Percentiles rank a stretch among this genome's conserved stretches.
Conservation (phyloP, 1,140 invertebrate genomes). For the Anoplolepis gracilipes region DNA sequence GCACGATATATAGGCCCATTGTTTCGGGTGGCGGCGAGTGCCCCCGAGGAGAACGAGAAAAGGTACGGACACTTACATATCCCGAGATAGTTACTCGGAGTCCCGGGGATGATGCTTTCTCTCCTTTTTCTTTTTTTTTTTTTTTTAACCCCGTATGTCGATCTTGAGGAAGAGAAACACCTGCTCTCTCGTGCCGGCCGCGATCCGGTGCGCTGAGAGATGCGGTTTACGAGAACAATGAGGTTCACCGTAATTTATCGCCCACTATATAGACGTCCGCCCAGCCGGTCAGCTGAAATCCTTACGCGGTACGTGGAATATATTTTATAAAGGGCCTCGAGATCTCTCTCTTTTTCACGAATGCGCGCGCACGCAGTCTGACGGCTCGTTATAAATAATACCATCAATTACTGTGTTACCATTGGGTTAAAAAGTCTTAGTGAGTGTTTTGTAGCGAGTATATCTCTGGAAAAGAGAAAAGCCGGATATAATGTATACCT, state of each 20-base stretch:
- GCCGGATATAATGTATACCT: background rate
- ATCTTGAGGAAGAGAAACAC: slow-evolving; percentile 63
- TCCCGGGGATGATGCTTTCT: slow-evolving; percentile 13
- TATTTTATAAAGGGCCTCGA: slow-evolving; percentile 6
- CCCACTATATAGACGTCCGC: slow-evolving; percentile 52
- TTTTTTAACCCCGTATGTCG: slow-evolving; percentile 22
- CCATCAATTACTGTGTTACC: slow-evolving; percentile 37
- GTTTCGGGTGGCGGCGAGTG: slow-evolving; percentile 69
- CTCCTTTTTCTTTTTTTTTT: background rate
- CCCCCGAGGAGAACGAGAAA: slow-evolving; percentile 42
- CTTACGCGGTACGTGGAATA: slow-evolving; percentile 36
- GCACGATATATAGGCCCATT: slow-evolving; percentile 82
- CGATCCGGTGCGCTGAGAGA: slow-evolving; percentile 26
- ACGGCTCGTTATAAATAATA: slow-evolving; percentile 45
- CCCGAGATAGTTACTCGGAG: background rate
- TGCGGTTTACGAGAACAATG: slow-evolving; percentile 69
- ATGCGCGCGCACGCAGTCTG: background rate
- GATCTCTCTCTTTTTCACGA: slow-evolving; percentile 29
- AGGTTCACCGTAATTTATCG: slow-evolving; percentile 63
- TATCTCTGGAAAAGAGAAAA: background rate
- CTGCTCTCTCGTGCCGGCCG: slow-evolving; percentile 46
- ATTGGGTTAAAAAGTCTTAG: slow-evolving; percentile 19
- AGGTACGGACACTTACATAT: slow-evolving; percentile 41
- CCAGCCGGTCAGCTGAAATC: slow-evolving; percentile 48
- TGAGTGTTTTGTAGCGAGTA: background rate